phyloP scores from a whole-genome alignment of 1,140 invertebrate genomes.

The Listronotus bonariensis region DNA sequence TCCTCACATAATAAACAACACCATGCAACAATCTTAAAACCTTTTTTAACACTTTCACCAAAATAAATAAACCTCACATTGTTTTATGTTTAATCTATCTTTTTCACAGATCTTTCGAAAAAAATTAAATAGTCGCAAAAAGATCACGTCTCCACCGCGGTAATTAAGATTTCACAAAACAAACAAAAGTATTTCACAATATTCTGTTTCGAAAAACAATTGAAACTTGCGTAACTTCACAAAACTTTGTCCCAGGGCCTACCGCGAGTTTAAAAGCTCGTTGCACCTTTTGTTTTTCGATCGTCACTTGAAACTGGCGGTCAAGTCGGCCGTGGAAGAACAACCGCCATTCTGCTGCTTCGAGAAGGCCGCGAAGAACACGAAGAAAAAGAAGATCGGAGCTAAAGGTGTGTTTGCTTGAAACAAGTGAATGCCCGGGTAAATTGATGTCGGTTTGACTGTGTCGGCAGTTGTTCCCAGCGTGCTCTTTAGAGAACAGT shows the following conservation, averaged over 20 bases:
- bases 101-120: neutral
- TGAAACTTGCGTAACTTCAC: constrained; percentile 23
- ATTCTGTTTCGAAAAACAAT: neutral
- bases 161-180: neutral
- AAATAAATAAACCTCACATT: neutral
- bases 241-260: constrained; percentile 19
- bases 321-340: constrained; percentile 19
- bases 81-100: neutral
- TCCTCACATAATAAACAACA: constrained; percentile 18
- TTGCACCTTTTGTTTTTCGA: constrained; percentile 32
- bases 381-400: constrained; percentile 12
- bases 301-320: constrained; percentile 14
- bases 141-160: neutral
- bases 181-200: constrained; percentile 9
- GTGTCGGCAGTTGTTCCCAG: neutral
- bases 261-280: constrained; percentile 16
- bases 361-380: constrained; percentile 15
- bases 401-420: constrained; percentile 23
- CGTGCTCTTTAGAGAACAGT: constrained; percentile 7
- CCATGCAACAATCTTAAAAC: neutral
- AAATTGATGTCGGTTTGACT: constrained; percentile 11
- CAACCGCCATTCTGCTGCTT: constrained; percentile 13
- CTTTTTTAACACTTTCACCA: constrained; percentile 19
- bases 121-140: neutral
- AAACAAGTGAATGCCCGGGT: constrained; percentile 31